phyloP scores from a whole-genome alignment of 2,113 vertebrate genomes.

The Phyllostomus discolor region DNA sequence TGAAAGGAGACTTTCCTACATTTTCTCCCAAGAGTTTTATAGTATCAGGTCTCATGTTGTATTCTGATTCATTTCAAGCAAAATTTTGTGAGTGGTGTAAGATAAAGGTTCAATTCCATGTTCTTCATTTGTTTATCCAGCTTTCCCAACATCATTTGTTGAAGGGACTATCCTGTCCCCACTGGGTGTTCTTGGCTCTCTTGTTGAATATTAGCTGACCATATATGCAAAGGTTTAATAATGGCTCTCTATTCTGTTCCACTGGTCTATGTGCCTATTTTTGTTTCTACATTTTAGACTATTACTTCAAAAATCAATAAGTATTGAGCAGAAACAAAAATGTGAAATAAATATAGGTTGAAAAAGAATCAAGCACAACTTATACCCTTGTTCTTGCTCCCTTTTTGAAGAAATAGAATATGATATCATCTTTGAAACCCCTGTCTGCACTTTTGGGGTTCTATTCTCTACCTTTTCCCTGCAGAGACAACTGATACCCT shows the following conservation, averaged over 20 bases:
- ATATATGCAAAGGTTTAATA: background rate
- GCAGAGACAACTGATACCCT: background rate
- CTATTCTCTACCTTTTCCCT: background rate
- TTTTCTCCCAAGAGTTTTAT: background rate
- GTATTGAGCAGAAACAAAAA: background rate
- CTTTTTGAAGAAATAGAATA: background rate
- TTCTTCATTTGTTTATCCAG: background rate
- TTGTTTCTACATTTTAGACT: background rate
- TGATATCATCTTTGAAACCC: background rate
- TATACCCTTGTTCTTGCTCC: background rate
- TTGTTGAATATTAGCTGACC: background rate
- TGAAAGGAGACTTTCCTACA: background rate
- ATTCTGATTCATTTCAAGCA: background rate
- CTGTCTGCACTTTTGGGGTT: background rate
- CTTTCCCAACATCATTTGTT: background rate
- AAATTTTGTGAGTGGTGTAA: background rate
- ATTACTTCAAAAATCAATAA: background rate
- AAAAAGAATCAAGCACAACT: background rate
- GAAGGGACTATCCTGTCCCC: background rate
- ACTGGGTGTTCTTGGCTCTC: background rate
- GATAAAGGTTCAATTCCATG: background rate
- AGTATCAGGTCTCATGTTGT: background rate
- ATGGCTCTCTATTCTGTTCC: background rate
- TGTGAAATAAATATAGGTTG: background rate
- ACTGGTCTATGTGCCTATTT: background rate